A percentile compares a stretch with the other conserved stretches of the same genome.
These are phyloP conservation scores for Dermatemys mawii DNA, from an alignment of 2,113 vertebrate species.

Conservation along the genomic window DNA sequence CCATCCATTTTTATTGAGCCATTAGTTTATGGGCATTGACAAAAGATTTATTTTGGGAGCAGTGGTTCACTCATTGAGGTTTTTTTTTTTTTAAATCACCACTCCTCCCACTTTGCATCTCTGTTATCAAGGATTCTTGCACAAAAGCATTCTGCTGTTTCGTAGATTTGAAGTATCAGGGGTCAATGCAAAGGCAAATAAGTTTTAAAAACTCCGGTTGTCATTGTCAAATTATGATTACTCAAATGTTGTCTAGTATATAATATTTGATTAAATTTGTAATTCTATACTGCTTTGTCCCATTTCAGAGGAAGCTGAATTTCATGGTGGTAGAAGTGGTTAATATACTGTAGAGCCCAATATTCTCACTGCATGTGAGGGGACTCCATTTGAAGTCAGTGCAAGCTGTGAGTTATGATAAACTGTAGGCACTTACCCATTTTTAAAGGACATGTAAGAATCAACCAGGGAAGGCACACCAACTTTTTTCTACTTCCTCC, in stretches of 20 bases:
- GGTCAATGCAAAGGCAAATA: not conserved
- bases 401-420: not conserved
- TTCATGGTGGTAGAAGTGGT: not conserved
- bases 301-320: not conserved
- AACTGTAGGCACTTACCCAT: too few species aligned
- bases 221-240: not conserved
- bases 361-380: not conserved
- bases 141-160: not conserved
- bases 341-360: not conserved
- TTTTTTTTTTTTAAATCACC: not conserved
- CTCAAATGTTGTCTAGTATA: not conserved
- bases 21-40: constrained; percentile 33
- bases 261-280: not conserved
- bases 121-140: not conserved
- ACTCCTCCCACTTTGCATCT: not conserved
- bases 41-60: not conserved
- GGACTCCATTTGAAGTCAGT: not conserved
- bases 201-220: not conserved
- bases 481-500: not conserved
- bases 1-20: constrained; percentile 42
- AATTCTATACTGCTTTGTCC: not conserved
- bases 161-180: not conserved
- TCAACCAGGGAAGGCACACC: not conserved
- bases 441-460: not conserved
- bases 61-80: not conserved